These are phyloP conservation scores for Pavo muticus DNA, from an alignment of 2,113 vertebrate species.

Conservation along the genomic window DNA sequence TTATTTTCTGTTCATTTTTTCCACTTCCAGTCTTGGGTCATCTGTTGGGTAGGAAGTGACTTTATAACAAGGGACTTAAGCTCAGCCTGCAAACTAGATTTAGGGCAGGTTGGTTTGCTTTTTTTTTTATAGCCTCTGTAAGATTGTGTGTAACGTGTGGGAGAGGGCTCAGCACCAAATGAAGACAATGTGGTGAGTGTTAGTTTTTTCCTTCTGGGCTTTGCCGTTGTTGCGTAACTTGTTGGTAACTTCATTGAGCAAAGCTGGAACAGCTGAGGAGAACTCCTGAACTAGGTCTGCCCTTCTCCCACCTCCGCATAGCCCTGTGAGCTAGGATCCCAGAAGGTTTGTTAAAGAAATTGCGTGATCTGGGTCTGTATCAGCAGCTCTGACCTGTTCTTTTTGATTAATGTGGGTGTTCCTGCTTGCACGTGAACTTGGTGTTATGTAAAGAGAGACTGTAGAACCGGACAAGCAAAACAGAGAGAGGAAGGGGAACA, in stretches of 20 bases:
- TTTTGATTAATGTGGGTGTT: not conserved
- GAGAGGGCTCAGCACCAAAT: not conserved
- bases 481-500: not conserved
- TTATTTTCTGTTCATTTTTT: not conserved
- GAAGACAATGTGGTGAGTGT: not conserved
- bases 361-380: not conserved
- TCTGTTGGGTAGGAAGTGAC: not conserved
- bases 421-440: not conserved
- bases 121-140: not conserved
- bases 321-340: not conserved
- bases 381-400: not conserved
- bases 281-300: not conserved
- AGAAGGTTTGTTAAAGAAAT: not conserved
- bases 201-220: not conserved
- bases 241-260: not conserved
- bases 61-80: not conserved
- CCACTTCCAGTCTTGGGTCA: not conserved
- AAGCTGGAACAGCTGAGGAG: not conserved
- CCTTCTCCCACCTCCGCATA: not conserved
- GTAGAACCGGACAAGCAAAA: not conserved
- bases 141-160: not conserved
- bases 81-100: not conserved
- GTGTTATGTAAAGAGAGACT: not conserved
- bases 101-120: not conserved
- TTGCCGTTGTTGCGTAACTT: not conserved